A percentile compares a stretch with the other conserved stretches of the same genome.
Conservation (phyloP, 2,113 vertebrate species). For the Phalacrocorax carbo region DNA sequence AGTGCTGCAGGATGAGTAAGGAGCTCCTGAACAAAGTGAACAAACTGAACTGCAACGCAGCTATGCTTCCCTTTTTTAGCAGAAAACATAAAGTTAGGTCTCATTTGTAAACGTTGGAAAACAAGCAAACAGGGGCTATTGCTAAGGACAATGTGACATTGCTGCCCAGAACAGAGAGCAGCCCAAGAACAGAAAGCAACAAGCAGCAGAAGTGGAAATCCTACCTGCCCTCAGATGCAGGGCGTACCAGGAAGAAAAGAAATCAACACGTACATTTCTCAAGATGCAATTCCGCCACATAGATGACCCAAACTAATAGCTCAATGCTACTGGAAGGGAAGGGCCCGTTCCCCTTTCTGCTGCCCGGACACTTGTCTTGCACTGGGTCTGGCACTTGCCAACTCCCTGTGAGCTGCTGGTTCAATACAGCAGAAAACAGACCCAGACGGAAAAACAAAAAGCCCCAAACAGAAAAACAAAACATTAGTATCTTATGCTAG, state of each 20-base stretch:
- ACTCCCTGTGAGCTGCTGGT: not conserved
- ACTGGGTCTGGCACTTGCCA: not conserved
- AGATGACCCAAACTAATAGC: not conserved
- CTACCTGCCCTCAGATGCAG: not conserved
- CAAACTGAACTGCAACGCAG: not conserved
- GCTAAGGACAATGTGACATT: not conserved
- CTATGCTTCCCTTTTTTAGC: not conserved
- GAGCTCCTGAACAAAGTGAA: not conserved
- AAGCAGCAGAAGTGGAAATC: not conserved
- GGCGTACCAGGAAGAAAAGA: not conserved
- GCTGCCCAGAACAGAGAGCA: not conserved
- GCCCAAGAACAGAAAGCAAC: not conserved
- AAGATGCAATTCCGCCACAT: not conserved
- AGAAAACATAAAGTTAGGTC: not conserved
- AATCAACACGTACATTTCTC: not conserved
- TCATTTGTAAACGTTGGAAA: not conserved
- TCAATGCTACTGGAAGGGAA: not conserved
- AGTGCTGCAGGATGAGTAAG: not conserved
- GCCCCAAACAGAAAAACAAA: not conserved
- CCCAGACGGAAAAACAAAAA: not conserved
- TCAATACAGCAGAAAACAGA: not conserved
- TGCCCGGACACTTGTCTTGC: not conserved
- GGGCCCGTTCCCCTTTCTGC: not conserved
- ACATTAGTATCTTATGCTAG: not conserved
- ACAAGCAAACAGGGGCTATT: not conserved